Conservation (phyloP, 2,113 vertebrate genomes). For the Rhombomys opimus region DNA sequence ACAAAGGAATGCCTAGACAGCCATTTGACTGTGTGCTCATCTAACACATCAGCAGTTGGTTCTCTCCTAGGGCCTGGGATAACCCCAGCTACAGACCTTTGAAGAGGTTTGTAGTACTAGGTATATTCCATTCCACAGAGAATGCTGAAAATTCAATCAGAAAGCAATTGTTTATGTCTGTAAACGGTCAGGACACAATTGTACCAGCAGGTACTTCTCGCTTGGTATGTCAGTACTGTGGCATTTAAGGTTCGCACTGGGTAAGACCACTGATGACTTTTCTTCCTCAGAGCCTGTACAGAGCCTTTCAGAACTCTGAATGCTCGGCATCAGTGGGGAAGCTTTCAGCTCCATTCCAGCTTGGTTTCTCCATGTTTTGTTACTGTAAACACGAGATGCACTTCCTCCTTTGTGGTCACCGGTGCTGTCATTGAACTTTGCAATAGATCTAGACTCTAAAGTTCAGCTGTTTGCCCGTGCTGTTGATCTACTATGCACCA, state of each 20-base stretch:
- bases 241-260: no score
- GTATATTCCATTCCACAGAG: neutral
- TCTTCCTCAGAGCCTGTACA: neutral
- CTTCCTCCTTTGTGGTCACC: neutral
- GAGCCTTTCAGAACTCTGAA: no score
- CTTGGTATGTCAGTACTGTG: neutral
- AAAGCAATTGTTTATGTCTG: neutral
- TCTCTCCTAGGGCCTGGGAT: neutral
- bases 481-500: neutral
- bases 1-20: neutral
- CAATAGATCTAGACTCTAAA: neutral
- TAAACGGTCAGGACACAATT: neutral
- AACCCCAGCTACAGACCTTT: neutral
- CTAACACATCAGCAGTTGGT: neutral
- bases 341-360: neutral
- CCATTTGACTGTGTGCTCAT: neutral
- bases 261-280: no score
- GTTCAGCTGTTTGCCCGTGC: neutral
- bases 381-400: neutral
- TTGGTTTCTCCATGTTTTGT: neutral
- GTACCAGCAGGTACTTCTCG: neutral
- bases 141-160: neutral
- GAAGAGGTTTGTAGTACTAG: neutral
- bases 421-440: neutral
- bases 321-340: neutral